Percentiles rank a stretch among this genome's conserved stretches.
Conservation (phyloP, 2,888 invertebrate genomes). For the Cremastinae sp. region DNA sequence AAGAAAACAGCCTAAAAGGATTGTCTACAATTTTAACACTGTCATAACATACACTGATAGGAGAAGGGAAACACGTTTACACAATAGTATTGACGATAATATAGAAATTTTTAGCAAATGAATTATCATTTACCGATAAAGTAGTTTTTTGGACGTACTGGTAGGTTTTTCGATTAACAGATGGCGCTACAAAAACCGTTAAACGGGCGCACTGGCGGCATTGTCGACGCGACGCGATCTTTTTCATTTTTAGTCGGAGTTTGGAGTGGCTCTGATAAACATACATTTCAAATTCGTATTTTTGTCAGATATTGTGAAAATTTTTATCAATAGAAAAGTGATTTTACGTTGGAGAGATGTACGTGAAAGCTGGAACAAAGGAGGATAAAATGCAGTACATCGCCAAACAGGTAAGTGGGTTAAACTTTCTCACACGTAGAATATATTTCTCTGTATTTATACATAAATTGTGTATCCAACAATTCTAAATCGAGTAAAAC, state of each 20-base stretch:
- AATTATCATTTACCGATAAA: neutral
- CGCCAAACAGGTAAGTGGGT: neutral
- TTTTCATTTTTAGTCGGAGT: too few relatives aligned
- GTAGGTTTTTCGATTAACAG: too few relatives aligned
- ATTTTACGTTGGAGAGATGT: conserved; percentile 12
- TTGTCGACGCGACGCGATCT: too few relatives aligned
- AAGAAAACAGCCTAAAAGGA: conserved; percentile 8
- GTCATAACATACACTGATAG: neutral
- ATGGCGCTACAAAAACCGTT: too few relatives aligned
- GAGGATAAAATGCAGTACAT: neutral
- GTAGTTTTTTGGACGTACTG: too few relatives aligned
- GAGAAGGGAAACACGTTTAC: too few relatives aligned
- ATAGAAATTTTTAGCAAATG: conserved; percentile 29
- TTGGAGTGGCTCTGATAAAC: too few relatives aligned
- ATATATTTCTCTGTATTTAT: conserved; percentile 54
- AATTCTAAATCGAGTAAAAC: conserved; percentile 87
- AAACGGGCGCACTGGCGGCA: too few relatives aligned
- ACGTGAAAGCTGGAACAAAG: conserved; percentile 8
- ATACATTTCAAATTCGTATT: neutral
- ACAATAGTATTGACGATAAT: too few relatives aligned
- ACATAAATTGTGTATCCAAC: conserved; percentile 30
- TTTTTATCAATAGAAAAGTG: conserved; percentile 10
- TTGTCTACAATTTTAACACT: conserved; percentile 16
- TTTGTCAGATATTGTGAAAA: neutral
- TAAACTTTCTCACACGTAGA: conserved; percentile 11